Base-by-base conservation (phyloP, 2,888 invertebrate species). In the Melikaiella ostensackeni region DNA sequence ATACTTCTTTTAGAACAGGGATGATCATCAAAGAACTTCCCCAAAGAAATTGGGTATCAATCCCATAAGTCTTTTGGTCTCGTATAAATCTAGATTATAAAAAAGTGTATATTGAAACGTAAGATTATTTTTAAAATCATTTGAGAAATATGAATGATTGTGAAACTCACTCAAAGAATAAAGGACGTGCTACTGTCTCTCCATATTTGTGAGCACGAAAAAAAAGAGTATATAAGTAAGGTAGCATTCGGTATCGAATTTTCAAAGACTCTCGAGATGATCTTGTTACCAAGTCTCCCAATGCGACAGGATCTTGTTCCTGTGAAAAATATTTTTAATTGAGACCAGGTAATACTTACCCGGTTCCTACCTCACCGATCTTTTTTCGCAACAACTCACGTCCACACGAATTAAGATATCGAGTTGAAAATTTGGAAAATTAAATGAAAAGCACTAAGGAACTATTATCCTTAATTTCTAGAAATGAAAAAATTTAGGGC, bases 261-360 rank as follows among this genome's bases (percentile, higher is more conserved):
- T 91, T 90, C 0, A 96, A 92, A 0, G 96, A 95, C 50, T 92
- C 92, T 78, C 93, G 93, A 0, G 96, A 94, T 0, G 96, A 95
- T 9, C 90, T 89, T 19, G 95, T 93, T 24, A 96, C 96, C 62
- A 92, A 92, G 0, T 93, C 92, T 1, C 96, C 96, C 88, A 97
- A 92, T n/a, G 95, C 94, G 4, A 94, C 97, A 0, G 98, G 97
- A 93, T 97, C 97, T 93, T 98, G 97, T 59, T 95, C 95, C 96
- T 96, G 86, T 76, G 59, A 74, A 83, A 77, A 57, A 33, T 50
- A 19, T 1, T 16, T 42, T 16, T 42, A 42, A 5, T 16, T 16
- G 16, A 16, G 3, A 1, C 4, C 13, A 13, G 3, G 2, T 30
- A 3, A 3, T 30, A 4, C 30, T 30, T 30, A 30, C 2, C 30